Percentiles rank a stretch among this genome's conserved stretches.
These are phyloP conservation scores for Cheilosia grossa DNA, from an alignment of 2,888 invertebrate species.

Conservation along the genomic window DNA sequence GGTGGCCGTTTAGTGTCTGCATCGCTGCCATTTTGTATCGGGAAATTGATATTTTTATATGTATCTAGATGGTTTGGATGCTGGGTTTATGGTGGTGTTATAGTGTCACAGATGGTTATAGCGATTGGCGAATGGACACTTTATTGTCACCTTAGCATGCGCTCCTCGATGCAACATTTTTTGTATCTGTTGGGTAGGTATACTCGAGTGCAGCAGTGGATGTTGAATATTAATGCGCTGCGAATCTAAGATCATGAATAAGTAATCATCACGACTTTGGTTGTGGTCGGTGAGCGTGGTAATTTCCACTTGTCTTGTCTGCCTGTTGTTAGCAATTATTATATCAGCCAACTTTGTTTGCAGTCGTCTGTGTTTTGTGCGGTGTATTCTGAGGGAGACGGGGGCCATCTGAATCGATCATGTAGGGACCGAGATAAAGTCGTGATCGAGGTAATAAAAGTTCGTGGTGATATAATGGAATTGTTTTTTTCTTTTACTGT, in stretches of 20 bases:
- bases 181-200: too few species aligned
- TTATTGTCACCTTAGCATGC: constrained; percentile 70
- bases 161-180: constrained; percentile 17
- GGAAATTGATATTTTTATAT: constrained; percentile 70
- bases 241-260: constrained; percentile 74
- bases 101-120: constrained; percentile 60
- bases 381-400: constrained; percentile 9
- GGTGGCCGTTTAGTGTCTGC: constrained; percentile 66
- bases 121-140: constrained; percentile 78
- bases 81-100: constrained; percentile 48
- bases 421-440: constrained; percentile 55
- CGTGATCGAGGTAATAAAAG: constrained; percentile 55
- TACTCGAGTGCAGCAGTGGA: constrained; percentile 23
- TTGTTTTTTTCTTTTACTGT: constrained; percentile 25
- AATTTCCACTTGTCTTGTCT: constrained; percentile 74
- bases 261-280: constrained; percentile 72
- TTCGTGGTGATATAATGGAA: constrained; percentile 52
- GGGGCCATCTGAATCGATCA: constrained; percentile 37
- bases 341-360: constrained; percentile 61
- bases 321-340: constrained; percentile 69
- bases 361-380: background rate
- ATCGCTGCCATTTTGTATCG: constrained; percentile 57
- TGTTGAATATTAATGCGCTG: constrained; percentile 74
- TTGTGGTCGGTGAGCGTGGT: constrained; percentile 43
- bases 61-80: constrained; percentile 76